Evolutionary conservation across 1,140 invertebrate species (phyloP).

Genomic region (Cherax destructor): DNA sequence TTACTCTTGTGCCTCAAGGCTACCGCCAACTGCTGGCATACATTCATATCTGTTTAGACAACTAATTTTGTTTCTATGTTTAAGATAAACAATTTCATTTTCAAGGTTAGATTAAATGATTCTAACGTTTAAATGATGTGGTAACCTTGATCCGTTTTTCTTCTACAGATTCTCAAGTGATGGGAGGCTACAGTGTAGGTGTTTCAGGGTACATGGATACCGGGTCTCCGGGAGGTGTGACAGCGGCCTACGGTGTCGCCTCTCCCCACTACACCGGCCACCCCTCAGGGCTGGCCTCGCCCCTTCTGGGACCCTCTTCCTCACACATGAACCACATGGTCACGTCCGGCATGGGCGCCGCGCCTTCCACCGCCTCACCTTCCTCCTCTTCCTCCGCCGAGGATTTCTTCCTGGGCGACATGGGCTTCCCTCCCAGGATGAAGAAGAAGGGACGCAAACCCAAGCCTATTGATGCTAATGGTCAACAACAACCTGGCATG

Average conservation of each 20-base stretch:
- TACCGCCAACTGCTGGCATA: too few species aligned
- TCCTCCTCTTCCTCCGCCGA: slow-evolving; percentile 77
- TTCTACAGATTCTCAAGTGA: slow-evolving; percentile 68
- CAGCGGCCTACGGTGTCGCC: slow-evolving; percentile 58
- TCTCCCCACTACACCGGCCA: slow-evolving; percentile 50
- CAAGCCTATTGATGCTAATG: slow-evolving; percentile 72
- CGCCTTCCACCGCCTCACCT: slow-evolving; percentile 74
- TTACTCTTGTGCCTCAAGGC: background rate
- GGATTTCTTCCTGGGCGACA: slow-evolving; percentile 88
- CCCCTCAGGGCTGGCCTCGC: slow-evolving; percentile 72
- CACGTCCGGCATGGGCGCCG: slow-evolving; percentile 74
- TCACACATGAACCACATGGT: slow-evolving; percentile 64
- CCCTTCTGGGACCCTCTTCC: slow-evolving; percentile 72
- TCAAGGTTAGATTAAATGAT: background rate
- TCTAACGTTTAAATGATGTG: background rate
- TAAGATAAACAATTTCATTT: background rate
- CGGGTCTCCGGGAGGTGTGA: slow-evolving; percentile 67
- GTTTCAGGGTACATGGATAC: slow-evolving; percentile 51
- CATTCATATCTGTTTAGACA: too few species aligned
- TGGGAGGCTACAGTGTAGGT: slow-evolving; percentile 50
- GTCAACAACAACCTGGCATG: slow-evolving; percentile 78
- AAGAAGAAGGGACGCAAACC: slow-evolving; percentile 83
- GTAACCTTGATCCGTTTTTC: slow-evolving; percentile 43
- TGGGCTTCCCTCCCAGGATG: slow-evolving; percentile 85
- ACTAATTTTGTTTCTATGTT: too few species aligned